Evolutionary conservation across 2,888 invertebrate genomes (phyloP).

Genomic region (Lasioglossum villosulum): DNA sequence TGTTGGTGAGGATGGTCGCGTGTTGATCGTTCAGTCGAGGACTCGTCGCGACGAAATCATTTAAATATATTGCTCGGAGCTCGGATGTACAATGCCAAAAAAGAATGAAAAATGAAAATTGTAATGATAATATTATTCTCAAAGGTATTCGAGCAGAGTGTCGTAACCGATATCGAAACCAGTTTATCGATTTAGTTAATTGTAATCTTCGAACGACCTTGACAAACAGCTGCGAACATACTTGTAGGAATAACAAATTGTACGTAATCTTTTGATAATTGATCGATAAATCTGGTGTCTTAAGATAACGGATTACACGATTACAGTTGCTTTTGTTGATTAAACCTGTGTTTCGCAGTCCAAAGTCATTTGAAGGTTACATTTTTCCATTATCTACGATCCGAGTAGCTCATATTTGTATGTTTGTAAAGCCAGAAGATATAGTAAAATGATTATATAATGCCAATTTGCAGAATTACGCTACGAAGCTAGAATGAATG

Average conservation of each 20-base stretch:
- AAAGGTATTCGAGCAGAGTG: neutral
- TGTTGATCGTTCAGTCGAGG: neutral
- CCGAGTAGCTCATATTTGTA: neutral
- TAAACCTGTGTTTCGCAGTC: neutral
- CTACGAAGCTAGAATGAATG: too few species aligned
- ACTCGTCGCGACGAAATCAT: neutral
- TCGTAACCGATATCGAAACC: neutral
- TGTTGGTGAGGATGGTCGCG: neutral
- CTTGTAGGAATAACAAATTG: neutral
- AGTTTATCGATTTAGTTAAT: neutral
- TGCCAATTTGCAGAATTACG: too few species aligned
- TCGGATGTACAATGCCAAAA: neutral
- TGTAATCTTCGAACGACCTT: neutral
- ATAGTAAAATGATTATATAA: neutral
- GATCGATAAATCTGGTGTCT: neutral
- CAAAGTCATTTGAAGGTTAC: neutral
- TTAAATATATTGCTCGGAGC: neutral
- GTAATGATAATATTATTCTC: neutral
- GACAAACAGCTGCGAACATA: neutral
- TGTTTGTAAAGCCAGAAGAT: neutral
- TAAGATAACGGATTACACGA: neutral
- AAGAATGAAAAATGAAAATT: too few species aligned
- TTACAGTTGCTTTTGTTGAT: neutral
- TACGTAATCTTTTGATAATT: neutral
- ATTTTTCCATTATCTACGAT: neutral